phyloP scores from a whole-genome alignment of 2,888 invertebrate genomes.

The Holacanthella duospinosa region DNA sequence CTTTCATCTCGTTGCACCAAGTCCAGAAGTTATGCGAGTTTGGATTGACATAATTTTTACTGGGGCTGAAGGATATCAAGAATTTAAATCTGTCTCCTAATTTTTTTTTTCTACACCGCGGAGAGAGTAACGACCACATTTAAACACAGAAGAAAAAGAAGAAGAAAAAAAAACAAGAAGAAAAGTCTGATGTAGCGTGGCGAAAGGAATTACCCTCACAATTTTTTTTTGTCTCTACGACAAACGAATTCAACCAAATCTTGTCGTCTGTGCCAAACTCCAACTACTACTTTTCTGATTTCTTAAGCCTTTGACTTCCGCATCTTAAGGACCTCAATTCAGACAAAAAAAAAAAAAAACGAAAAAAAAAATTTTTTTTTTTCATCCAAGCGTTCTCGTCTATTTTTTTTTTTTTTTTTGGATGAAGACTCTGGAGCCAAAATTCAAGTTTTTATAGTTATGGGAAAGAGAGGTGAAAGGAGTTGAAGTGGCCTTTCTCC shows the following conservation, averaged over 20 bases:
- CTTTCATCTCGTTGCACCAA: conserved; percentile 85
- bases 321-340: neutral
- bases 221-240: neutral
- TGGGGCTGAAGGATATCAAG: conserved; percentile 78
- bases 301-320: neutral
- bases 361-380: too few species aligned
- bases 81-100: conserved; percentile 47
- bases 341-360: too few species aligned
- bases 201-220: neutral
- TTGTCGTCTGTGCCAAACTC: neutral
- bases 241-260: neutral
- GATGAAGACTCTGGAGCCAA: neutral
- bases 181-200: conserved; percentile 4
- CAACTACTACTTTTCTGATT: neutral
- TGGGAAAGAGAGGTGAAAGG: neutral
- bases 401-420: too few species aligned
- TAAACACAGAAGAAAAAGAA: neutral
- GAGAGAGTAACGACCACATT: conserved; percentile 1
- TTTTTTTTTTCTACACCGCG: neutral
- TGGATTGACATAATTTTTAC: conserved; percentile 95
- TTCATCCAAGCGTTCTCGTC: too few species aligned
- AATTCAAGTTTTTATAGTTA: neutral
- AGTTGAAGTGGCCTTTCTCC: neutral
- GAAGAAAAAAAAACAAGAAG: too few species aligned
- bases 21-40: conserved; percentile 85